phyloP scores from a whole-genome alignment of 2,888 invertebrate species.

The Caenorhabditis macrosperma region DNA sequence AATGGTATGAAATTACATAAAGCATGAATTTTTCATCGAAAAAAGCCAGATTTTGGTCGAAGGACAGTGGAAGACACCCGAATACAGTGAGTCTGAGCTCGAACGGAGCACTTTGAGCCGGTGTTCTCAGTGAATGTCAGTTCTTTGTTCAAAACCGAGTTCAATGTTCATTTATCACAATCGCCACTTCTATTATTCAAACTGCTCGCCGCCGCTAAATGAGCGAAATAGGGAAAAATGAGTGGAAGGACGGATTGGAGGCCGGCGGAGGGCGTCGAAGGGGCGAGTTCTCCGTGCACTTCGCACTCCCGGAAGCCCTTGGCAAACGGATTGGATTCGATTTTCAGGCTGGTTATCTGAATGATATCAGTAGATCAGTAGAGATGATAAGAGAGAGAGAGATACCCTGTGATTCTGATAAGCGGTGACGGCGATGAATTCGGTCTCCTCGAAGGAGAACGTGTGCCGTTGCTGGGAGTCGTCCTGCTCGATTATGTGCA shows the following conservation, averaged over 20 bases:
- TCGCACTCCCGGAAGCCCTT: constrained; percentile 95
- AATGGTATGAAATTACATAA: no score
- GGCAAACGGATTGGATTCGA: constrained; percentile 98
- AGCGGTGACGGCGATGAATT: constrained; percentile 98
- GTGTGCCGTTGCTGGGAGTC: constrained; percentile 80
- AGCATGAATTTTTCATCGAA: no score
- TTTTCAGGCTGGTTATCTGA: constrained; percentile 97
- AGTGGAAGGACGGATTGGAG: constrained; percentile 33
- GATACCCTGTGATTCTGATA: constrained; percentile 96
- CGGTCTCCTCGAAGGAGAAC: constrained; percentile 96
- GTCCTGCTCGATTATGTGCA: constrained; percentile 87
- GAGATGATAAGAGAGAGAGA: neutral
- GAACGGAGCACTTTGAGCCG: no score
- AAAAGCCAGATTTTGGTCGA: no score
- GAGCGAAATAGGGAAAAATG: constrained; percentile 41
- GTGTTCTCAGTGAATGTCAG: no score
- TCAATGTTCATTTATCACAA: neutral
- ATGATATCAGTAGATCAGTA: constrained; percentile 70
- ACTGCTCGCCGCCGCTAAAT: neutral
- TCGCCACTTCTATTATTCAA: neutral
- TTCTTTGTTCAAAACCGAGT: no score
- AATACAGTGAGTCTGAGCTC: no score
- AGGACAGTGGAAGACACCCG: no score
- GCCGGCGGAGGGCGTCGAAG: neutral
- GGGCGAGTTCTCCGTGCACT: constrained; percentile 36